Evolutionary conservation across 2,113 vertebrate genomes (phyloP).

Genomic region (Nyctereutes procyonoides): DNA sequence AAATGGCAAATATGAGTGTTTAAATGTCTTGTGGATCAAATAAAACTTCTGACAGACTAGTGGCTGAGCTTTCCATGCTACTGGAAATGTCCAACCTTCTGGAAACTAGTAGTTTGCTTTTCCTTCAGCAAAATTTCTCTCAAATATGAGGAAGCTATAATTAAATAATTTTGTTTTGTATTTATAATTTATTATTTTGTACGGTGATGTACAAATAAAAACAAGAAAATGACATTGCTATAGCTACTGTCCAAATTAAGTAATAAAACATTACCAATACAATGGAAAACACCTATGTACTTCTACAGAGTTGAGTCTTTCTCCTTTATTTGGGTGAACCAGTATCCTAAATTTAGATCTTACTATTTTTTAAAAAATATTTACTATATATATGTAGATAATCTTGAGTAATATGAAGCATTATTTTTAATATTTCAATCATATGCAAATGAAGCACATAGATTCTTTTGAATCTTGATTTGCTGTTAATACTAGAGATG

Average conservation of each 20-base stretch:
- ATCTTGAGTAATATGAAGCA: background rate
- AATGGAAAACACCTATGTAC: fast-evolving
- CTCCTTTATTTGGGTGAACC: background rate
- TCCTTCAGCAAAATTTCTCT: background rate
- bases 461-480: background rate
- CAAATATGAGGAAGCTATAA: background rate
- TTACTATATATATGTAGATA: background rate
- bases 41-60: background rate
- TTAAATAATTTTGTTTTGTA: background rate
- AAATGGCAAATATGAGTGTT: background rate
- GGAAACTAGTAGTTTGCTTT: background rate
- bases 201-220: background rate
- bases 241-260: background rate
- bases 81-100: background rate
- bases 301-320: background rate
- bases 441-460: background rate
- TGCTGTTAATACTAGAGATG: background rate
- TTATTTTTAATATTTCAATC: background rate
- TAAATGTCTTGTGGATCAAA: background rate
- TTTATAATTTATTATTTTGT: background rate
- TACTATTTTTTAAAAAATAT: background rate
- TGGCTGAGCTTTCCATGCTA: background rate
- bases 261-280: background rate
- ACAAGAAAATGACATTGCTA: background rate
- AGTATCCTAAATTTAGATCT: background rate